These are phyloP conservation scores for Octomys mimax DNA, from an alignment of 2,797 vertebrate species.

Conservation along the genomic window DNA sequence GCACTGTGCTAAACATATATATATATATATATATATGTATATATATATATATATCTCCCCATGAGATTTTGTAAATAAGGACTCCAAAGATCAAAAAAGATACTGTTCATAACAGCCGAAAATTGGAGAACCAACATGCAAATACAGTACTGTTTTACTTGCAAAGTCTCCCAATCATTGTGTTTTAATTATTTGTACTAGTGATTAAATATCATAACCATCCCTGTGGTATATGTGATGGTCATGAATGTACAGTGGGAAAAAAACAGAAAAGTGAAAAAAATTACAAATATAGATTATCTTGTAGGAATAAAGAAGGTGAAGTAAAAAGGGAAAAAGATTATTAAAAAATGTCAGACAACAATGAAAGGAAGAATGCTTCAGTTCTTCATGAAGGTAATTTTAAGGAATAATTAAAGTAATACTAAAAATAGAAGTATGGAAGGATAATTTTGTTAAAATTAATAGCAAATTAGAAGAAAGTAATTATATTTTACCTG, in stretches of 20 bases:
- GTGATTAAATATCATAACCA: conserved; percentile 37
- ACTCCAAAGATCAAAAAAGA: conserved; percentile 5
- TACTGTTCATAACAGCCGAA: conserved; percentile 42
- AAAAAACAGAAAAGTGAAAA: conserved; percentile 24
- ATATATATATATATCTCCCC: no score
- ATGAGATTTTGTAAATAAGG: conserved; percentile 14
- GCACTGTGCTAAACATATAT: neutral
- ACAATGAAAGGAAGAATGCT: conserved; percentile 50
- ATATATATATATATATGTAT: no score
- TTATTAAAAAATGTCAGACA: conserved; percentile 66
- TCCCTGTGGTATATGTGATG: conserved; percentile 19
- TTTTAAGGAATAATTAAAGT: conserved; percentile 21
- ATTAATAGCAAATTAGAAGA: conserved; percentile 50
- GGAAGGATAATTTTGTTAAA: conserved; percentile 52
- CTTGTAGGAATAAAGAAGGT: conserved; percentile 52
- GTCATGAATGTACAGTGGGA: neutral
- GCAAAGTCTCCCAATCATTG: neutral
- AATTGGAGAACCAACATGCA: conserved; percentile 39
- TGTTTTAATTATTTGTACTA: conserved; percentile 52
- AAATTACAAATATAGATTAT: conserved; percentile 54
- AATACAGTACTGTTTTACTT: neutral
- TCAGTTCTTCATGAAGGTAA: conserved; percentile 67
- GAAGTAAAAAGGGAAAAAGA: conserved; percentile 12
- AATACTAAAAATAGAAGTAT: neutral
- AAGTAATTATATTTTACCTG: conserved; percentile 19